Base-by-base conservation (phyloP, 2,113 vertebrate species). In the Pardalotus punctatus region DNA sequence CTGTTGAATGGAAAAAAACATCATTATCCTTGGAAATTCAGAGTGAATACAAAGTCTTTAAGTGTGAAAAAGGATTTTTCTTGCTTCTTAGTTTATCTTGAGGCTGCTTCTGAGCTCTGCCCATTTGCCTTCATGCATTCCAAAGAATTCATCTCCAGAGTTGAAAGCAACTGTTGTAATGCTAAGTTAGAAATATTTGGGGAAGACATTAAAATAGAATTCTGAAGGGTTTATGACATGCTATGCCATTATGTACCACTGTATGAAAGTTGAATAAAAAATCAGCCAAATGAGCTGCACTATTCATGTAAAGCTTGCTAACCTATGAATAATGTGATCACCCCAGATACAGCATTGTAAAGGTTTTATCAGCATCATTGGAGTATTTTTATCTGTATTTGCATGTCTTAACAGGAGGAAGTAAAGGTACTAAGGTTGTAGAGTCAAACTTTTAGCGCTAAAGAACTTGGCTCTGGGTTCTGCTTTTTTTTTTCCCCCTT, bases 151-250 rank as follows among this genome's bases (percentile, higher is more conserved):
- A 38, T 65, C 79, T 85, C 38, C 9, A 6, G 18, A 81, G 33
- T 23, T 92, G 38, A 62, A 86, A 86, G 79, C 5, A 83, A 83
- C 66, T 77, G 45, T 73, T 90, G 48, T 58, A 93, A 90, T 81
- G 76, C 79, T 93, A 81, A 90, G 35, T 83, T 57, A 90, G 86
- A 88, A 95, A 93, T 93, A 92, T 93, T 96, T 95, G 51, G 33
- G 24, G 42, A 92, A 94, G 70, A 70, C 33, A 50, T 90, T 86
- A 92, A 88, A 95, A 81, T 77, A 90, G 54, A 66, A 70, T 96
- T 93, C 29, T 93, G 43, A 58, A 78, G 33, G 54, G 35, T 54
- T 93, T 90, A 70, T 66, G 86, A 56, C 60, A 85, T 0, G 31
- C 90, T 94, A 76, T 93, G 88, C 67, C 38, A 47, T 96, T 94